phyloP scores from a whole-genome alignment of 2,797 vertebrate genomes.

The Prunella strophiata region DNA sequence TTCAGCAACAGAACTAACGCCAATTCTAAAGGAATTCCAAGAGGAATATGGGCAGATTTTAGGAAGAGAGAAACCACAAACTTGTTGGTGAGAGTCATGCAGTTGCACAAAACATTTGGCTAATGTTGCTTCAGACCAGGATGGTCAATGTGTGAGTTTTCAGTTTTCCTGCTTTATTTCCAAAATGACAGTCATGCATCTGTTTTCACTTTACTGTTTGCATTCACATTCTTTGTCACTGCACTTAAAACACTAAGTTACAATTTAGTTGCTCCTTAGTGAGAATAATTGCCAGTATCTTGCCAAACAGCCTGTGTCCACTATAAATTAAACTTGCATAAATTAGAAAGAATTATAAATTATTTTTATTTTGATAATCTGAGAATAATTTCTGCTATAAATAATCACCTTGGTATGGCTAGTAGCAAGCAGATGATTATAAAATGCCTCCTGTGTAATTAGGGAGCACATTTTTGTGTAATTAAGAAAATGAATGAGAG shows the following conservation, averaged over 20 bases:
- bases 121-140: background rate
- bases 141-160: background rate
- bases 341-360: background rate
- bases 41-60: background rate
- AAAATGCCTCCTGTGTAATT: constrained; percentile 11
- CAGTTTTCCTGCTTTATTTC: background rate
- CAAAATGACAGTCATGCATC: background rate
- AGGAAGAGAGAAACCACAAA: background rate
- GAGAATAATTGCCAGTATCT: constrained; percentile 66
- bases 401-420: constrained; percentile 33
- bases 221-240: constrained; percentile 26
- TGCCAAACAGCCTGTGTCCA: constrained; percentile 56
- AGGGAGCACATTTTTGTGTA: constrained; percentile 31
- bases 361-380: background rate
- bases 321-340: constrained; percentile 44
- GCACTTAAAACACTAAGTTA: constrained; percentile 39
- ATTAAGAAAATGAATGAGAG: constrained; percentile 58
- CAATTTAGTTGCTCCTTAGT: constrained; percentile 61
- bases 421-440: background rate
- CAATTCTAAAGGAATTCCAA: background rate
- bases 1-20: background rate
- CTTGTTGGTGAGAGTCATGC: background rate
- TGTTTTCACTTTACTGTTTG: background rate
- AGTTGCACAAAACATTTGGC: background rate
- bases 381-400: constrained; percentile 32